Evolutionary conservation across 2,113 vertebrate species (phyloP), one percentile per base, ranked within the genome.

Genomic region (Centropristis striata): DNA sequence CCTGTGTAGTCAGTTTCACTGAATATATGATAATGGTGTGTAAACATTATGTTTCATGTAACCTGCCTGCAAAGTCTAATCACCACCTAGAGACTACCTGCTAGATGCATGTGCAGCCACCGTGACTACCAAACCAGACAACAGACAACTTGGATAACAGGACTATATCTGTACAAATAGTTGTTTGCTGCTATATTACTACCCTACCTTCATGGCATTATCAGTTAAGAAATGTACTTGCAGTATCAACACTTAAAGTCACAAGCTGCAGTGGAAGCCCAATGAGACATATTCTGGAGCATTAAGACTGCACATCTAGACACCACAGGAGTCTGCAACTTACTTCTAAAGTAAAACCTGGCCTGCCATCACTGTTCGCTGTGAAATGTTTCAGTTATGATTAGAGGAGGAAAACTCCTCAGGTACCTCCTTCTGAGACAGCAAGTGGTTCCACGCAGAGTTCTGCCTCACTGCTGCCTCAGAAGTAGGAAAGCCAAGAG

Each of bases 331-430:
- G 5, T 50, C 53, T 74, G 64, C 28, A 64, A 14, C 59, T 57
- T 53, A 13, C 57, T 67, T 68, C 36, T 49, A 28, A 49, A 27
- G 44, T 27, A 21, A 8, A 8, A 23, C 27, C 59, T 18, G 14
- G 28, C 50, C 46, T 37, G 39, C 12, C n/a, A n/a, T 55, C 11
- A 27, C 14, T 18, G 37, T 21, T 64, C 10, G 27, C 12, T 53
- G n/a, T 27, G 50, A 72, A 36, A 68, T 42, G 42, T 51, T 78
- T 80, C 54, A 44, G 13, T 65, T n/a, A 21, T 49, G 65, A 85
- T 63, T 57, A 70, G 32, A 69, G 53, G 71, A 49, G 51, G 57
- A 67, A 75, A 71, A 58, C 51, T 63, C 54, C 58, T 54, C 28
- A 67, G 68, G 59, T 64, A 46, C 4, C 41, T 69, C 44, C 44